Evolutionary conservation across 2,113 vertebrate genomes (phyloP).

Genomic region (Pedetes capensis): DNA sequence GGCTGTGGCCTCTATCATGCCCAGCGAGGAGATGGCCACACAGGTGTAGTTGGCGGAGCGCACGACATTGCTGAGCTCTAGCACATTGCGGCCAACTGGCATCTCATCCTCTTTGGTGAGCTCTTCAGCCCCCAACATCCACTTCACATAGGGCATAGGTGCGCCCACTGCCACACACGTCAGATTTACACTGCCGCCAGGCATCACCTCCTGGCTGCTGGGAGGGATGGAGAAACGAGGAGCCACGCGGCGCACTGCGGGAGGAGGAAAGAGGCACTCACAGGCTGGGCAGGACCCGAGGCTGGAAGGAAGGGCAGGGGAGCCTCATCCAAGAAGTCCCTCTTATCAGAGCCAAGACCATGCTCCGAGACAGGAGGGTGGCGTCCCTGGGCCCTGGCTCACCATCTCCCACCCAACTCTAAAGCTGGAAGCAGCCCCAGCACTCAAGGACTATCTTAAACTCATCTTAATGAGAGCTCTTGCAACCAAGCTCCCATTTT

Average conservation of each 20-base stretch:
- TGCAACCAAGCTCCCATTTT: conserved; percentile 1
- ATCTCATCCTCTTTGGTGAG: conserved; percentile 96
- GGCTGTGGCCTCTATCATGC: conserved; percentile 94
- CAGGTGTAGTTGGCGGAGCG: conserved; percentile 97
- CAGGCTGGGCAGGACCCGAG: conserved; percentile 65
- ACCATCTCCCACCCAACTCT: background rate
- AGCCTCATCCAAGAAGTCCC: conserved; percentile 63
- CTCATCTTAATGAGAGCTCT: background rate
- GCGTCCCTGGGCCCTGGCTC: background rate
- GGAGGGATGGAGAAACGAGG: conserved; percentile 99
- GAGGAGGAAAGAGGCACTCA: conserved; percentile 83
- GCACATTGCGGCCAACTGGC: conserved; percentile 94
- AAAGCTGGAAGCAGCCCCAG: background rate
- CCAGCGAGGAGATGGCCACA: conserved; percentile 95
- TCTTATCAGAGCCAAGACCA: conserved; percentile 47
- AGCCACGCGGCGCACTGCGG: conserved; percentile 95
- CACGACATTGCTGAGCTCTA: conserved; percentile 93
- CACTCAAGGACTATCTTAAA: conserved; percentile 1
- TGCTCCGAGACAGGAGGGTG: background rate
- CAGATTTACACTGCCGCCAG: conserved; percentile 96
- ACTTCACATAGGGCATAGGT: conserved; percentile 98
- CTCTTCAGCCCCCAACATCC: conserved; percentile 91
- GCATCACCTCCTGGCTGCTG: conserved; percentile 97
- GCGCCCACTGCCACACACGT: conserved; percentile 97
- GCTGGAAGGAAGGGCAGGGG: conserved; percentile 55